Conservation (phyloP, 2,888 invertebrate species). For the Cosmopolites sordidus region DNA sequence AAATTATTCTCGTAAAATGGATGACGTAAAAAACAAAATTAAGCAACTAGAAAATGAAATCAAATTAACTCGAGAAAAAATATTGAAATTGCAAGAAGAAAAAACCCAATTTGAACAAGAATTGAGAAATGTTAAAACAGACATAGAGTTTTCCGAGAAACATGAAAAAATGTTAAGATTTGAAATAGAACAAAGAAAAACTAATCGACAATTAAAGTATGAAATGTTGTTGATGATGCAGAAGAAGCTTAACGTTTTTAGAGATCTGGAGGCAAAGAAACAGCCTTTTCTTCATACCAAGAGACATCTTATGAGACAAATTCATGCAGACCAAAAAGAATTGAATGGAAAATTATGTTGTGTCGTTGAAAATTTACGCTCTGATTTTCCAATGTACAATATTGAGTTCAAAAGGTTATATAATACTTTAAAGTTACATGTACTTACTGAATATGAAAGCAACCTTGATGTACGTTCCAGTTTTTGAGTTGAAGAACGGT, state of each 20-base stretch:
- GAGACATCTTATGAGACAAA: conserved; percentile 52
- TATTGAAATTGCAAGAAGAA: conserved; percentile 7
- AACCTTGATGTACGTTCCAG: conserved; percentile 4
- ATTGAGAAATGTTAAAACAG: conserved; percentile 7
- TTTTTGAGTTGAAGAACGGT: no score
- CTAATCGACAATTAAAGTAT: conserved; percentile 51
- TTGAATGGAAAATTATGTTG: conserved; percentile 57
- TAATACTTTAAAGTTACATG: conserved; percentile 51
- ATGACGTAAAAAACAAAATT: conserved; percentile 56
- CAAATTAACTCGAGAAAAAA: conserved; percentile 20
- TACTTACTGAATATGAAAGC: conserved; percentile 13
- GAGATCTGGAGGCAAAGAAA: conserved; percentile 49
- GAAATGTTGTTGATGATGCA: conserved; percentile 65
- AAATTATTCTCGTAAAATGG: conserved; percentile 55
- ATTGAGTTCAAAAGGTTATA: conserved; percentile 48
- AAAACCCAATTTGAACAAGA: conserved; percentile 14
- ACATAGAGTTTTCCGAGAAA: conserved; percentile 17
- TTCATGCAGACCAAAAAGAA: conserved; percentile 56
- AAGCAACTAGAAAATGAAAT: conserved; percentile 51
- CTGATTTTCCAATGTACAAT: conserved; percentile 59
- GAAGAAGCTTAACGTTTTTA: conserved; percentile 60
- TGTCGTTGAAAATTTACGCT: conserved; percentile 55
- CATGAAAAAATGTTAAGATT: conserved; percentile 29
- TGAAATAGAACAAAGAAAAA: conserved; percentile 41
- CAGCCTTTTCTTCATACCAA: conserved; percentile 39